phyloP scores from a whole-genome alignment of 35 echinoderm and acorn worm genomes.

The Apostichopus japonicus region DNA sequence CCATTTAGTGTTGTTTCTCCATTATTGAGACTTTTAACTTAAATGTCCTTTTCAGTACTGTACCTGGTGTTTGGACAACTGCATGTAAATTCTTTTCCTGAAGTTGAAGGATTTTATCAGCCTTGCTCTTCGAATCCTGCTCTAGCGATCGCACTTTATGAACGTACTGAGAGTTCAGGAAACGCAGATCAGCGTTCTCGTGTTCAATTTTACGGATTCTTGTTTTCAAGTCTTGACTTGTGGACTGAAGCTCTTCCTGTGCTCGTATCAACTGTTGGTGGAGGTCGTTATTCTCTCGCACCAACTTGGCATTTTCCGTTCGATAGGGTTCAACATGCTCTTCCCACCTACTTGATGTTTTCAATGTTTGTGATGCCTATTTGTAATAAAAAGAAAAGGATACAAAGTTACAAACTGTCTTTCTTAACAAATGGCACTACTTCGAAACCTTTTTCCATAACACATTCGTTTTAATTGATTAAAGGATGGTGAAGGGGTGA shows the following conservation, averaged over 20 bases:
- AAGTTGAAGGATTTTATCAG: constrained; percentile 77
- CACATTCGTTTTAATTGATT: too few relatives aligned
- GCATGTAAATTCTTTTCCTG: constrained; percentile 99
- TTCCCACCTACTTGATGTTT: constrained; percentile 69
- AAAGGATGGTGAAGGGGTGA: too few relatives aligned
- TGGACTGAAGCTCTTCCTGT: constrained; percentile 77
- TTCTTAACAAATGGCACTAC: too few relatives aligned
- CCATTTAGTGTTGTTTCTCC: too few relatives aligned
- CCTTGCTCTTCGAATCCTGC: constrained; percentile 82
- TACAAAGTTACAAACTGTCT: constrained; percentile 29
- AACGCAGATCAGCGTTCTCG: constrained; percentile 93
- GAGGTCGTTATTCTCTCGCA: constrained; percentile 90
- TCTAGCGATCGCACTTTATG: constrained; percentile 89
- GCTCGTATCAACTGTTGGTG: constrained; percentile 82
- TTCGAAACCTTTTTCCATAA: too few relatives aligned
- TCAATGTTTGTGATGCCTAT: constrained; percentile 62
- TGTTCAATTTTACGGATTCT: constrained; percentile 86
- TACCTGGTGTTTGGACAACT: constrained; percentile 97
- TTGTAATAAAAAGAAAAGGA: neutral
- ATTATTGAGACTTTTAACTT: too few relatives aligned
- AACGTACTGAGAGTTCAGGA: constrained; percentile 96
- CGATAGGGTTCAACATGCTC: constrained; percentile 86
- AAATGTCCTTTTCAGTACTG: neutral
- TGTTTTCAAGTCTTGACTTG: constrained; percentile 77
- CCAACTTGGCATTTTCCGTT: constrained; percentile 90